Base-by-base conservation (phyloP, 2,797 vertebrate species). In the Carduelis carduelis region DNA sequence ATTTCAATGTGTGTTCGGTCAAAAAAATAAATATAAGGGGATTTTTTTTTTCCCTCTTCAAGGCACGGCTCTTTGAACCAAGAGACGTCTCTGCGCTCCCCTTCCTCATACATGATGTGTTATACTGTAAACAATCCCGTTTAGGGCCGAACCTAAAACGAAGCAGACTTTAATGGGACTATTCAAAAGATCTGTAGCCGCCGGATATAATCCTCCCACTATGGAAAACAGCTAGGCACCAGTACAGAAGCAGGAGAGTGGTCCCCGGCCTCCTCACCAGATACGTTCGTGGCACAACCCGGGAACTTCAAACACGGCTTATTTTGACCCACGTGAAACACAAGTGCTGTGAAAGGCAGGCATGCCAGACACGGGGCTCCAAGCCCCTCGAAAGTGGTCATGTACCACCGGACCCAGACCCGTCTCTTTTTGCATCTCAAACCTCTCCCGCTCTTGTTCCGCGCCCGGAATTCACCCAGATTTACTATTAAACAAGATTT, bases 51-150 rank as follows among this genome's bases (percentile, higher is more conserved):
- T 35, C 34, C 6, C 24, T 61, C 52, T 93, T 86, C n/a, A 39
- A 50, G 50, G 46, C 39, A 52, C 15, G 41, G 27, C 11, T 69
- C 80, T 94, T 95, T 86, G 81, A 94, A 94, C 41, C 59, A 68
- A 78, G 60, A 83, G 52, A 85, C 2, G n/a, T 52, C 24, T 89
- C 70, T 72, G 66, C 0, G 1, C 37, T 77, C 28, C n/a, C 20
- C 55, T 23, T n/a, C 60, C 74, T 84, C 90, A 44, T n/a, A 72
- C 74, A 24, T 8, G 66, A 43, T 90, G 56, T 66, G 53, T 49
- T 82, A 47, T 7, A 59, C 17, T 72, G 61, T 74, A 84, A 94
- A 93, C 63, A 72, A 70, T 32, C 32, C 59, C 14, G 3, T 44
- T 84, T 53, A 60, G 81, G 74, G 60, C 16, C n/a, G 53, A 80